phyloP scores from a whole-genome alignment of 2,888 invertebrate species.

The Oxycera nigricornis region DNA sequence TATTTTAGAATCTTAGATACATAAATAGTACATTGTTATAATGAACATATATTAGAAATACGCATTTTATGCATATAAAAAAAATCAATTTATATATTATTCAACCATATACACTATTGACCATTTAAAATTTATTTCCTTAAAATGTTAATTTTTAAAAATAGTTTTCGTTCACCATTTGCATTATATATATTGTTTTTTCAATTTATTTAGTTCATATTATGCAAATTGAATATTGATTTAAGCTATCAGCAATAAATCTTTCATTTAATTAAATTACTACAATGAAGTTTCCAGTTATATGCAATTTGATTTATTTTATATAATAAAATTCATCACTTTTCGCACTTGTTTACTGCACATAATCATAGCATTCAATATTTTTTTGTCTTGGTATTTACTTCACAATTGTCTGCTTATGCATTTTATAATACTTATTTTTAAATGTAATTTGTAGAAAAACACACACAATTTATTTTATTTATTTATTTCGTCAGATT shows the following conservation, averaged over 20 bases:
- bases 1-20: conserved; percentile 12
- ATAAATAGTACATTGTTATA: conserved; percentile 14
- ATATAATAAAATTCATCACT: conserved; percentile 27
- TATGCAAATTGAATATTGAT: too few relatives aligned
- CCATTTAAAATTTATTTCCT: conserved; percentile 17
- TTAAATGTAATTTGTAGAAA: conserved; percentile 17
- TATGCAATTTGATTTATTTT: neutral
- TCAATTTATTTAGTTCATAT: too few relatives aligned
- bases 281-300: neutral
- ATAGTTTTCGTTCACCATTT: conserved; percentile 17
- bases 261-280: neutral
- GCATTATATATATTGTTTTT: neutral
- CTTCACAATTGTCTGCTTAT: neutral
- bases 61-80: neutral
- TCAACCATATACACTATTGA: neutral
- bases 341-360: conserved; percentile 9
- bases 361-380: neutral
- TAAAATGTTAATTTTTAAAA: conserved; percentile 32
- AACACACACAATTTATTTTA: conserved; percentile 20
- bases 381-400: neutral
- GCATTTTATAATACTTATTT: neutral
- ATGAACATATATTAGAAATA: conserved; percentile 9
- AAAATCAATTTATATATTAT: conserved; percentile 2
- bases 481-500: neutral
- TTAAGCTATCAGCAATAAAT: too few relatives aligned